Conservation (phyloP, 2,113 vertebrate species). For the Pedionomus torquatus region DNA sequence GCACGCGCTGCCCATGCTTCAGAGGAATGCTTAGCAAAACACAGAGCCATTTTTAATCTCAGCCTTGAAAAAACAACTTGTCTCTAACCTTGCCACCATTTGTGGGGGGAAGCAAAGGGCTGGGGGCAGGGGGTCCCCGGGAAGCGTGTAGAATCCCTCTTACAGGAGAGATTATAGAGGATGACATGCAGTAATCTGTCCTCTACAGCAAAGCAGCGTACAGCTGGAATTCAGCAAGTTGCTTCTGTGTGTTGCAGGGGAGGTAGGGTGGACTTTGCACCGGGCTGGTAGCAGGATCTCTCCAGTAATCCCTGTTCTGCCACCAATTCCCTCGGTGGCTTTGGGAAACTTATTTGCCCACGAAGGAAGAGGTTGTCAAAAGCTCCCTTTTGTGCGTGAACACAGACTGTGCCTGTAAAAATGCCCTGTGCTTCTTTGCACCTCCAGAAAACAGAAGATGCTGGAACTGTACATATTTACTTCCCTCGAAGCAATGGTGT, state of each 20-base stretch:
- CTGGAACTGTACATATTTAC: slow-evolving; percentile 56
- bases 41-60: slow-evolving; percentile 37
- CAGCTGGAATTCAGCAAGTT: not conserved
- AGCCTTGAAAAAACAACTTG: slow-evolving; percentile 43
- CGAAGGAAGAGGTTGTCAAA: not conserved
- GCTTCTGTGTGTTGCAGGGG: not conserved
- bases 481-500: slow-evolving; percentile 50
- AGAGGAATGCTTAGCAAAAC: slow-evolving; percentile 68
- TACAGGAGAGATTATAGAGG: slow-evolving; percentile 9
- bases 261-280: not conserved
- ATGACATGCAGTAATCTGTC: slow-evolving; percentile 7
- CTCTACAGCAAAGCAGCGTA: not conserved
- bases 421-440: slow-evolving; percentile 13
- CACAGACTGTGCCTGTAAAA: not conserved
- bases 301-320: not conserved
- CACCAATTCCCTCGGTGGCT: not conserved
- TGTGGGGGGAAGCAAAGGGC: not conserved
- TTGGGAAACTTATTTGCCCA: not conserved
- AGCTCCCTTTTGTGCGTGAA: not conserved
- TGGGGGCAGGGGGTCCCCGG: accelerated
- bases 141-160: not conserved
- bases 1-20: slow-evolving; percentile 22
- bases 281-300: not conserved
- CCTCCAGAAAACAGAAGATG: slow-evolving; percentile 23
- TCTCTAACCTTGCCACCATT: slow-evolving; percentile 26